These are phyloP conservation scores for Anthonomus grandis DNA, from an alignment of 1,140 invertebrate species.

Conservation along the genomic window DNA sequence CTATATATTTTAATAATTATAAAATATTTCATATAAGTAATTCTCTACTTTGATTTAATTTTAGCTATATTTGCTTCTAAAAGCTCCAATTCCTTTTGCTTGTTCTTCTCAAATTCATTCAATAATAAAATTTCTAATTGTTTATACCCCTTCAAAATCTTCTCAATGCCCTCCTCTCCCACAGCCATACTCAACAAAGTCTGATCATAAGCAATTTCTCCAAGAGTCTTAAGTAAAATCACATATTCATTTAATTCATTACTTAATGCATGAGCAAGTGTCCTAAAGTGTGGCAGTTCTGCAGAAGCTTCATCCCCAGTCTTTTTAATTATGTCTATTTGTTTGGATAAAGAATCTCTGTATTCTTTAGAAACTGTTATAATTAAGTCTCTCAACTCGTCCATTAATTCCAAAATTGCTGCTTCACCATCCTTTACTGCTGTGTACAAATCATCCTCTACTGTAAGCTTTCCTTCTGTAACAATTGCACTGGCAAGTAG, in stretches of 20 bases:
- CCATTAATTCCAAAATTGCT: conserved; percentile 37
- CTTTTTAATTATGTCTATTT: conserved; percentile 40
- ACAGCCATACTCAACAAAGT: conserved; percentile 20
- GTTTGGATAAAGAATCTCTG: conserved; percentile 35
- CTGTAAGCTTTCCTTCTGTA: conserved; percentile 9
- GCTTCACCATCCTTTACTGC: conserved; percentile 35
- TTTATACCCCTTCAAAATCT: conserved; percentile 23
- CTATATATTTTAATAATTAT: too few species aligned
- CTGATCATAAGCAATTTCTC: conserved; percentile 35
- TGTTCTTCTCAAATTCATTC: conserved; percentile 33
- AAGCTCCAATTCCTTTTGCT: conserved; percentile 33
- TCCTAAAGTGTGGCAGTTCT: conserved; percentile 38
- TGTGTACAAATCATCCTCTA: conserved; percentile 31
- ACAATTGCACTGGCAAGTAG: not conserved
- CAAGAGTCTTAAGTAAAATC: conserved; percentile 34
- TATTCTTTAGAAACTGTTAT: conserved; percentile 39
- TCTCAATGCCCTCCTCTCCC: conserved; percentile 16
- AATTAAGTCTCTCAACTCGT: conserved; percentile 34
- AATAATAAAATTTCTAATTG: conserved; percentile 32
- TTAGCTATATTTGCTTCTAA: conserved; percentile 28
- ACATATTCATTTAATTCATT: conserved; percentile 40
- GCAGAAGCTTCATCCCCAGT: conserved; percentile 38
- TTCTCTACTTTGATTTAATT: too few species aligned
- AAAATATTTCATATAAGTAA: too few species aligned
- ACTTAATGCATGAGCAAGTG: conserved; percentile 34